A percentile compares a stretch with the other conserved stretches of the same genome.
Evolutionary conservation across 2,113 vertebrate genomes (phyloP).

Genomic region (Chaetura pelagica): DNA sequence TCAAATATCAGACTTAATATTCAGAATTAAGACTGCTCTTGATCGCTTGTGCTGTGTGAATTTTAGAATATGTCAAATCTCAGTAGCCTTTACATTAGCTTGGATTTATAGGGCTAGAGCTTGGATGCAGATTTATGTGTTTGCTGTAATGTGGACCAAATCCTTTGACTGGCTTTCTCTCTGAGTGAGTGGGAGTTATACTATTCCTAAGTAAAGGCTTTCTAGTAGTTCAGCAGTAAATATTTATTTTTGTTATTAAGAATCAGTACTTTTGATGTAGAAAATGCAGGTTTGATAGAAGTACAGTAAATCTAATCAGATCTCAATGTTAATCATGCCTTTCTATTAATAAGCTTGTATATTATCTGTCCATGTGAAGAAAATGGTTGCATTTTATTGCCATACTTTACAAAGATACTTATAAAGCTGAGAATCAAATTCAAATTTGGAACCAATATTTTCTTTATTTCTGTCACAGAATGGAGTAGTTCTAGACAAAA

Average conservation of each 20-base stretch:
- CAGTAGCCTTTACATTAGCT: not conserved
- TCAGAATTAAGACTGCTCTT: not conserved
- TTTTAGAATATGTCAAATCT: constrained; percentile 15
- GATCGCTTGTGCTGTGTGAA: constrained; percentile 1
- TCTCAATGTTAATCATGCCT: not conserved
- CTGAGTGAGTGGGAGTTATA: not conserved
- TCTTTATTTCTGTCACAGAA: not conserved
- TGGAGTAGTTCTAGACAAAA: not conserved
- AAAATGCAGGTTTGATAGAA: not conserved
- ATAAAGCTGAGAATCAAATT: not conserved
- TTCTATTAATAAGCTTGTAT: not conserved
- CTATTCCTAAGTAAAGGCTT: not conserved
- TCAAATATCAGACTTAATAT: constrained; percentile 36
- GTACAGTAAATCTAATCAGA: not conserved
- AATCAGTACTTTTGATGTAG: not conserved
- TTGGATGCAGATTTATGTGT: not conserved
- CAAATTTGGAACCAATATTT: not conserved
- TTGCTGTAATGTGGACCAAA: not conserved
- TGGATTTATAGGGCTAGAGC: not conserved
- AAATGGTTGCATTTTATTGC: not conserved
- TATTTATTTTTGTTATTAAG: not conserved
- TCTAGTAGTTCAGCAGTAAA: not conserved
- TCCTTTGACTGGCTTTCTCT: not conserved
- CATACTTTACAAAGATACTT: not conserved
- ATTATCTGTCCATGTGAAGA: not conserved